Percentiles rank a stretch among this genome's conserved stretches.
These are phyloP conservation scores for Anguilla obscura DNA, from an alignment of 2,797 vertebrate species.

Conservation along the genomic window DNA sequence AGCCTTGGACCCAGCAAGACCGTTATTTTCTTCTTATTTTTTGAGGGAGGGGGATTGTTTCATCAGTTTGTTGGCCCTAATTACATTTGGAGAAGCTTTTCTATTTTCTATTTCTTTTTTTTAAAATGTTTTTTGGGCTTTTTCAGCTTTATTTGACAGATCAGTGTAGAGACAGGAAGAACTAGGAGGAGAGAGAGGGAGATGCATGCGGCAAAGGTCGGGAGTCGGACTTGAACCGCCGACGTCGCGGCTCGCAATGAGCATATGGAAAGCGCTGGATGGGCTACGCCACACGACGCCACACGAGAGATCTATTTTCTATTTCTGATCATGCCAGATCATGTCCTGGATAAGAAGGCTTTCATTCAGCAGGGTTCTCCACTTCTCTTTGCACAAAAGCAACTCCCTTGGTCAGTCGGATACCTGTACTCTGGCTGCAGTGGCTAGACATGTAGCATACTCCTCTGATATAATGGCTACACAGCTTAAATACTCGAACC, in stretches of 20 bases:
- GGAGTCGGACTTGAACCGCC: no score
- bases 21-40: no score
- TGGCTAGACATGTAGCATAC: neutral
- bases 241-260: no score
- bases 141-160: no score
- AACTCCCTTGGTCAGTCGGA: neutral
- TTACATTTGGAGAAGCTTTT: neutral
- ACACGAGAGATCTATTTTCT: neutral
- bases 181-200: no score
- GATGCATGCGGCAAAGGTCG: no score
- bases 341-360: neutral
- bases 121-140: no score
- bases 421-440: neutral
- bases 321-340: neutral
- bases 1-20: neutral
- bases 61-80: neutral
- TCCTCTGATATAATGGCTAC: neutral
- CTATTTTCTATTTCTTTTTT: neutral
- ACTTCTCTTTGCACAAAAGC: neutral
- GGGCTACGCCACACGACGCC: no score
- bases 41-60: neutral
- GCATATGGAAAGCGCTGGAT: no score
- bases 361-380: neutral
- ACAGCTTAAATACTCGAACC: neutral
- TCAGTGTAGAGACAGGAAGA: no score